A percentile compares a stretch with the other conserved stretches of the same genome.
Conservation (phyloP, 1,140 invertebrate species). For the Steinernema feltiae region DNA sequence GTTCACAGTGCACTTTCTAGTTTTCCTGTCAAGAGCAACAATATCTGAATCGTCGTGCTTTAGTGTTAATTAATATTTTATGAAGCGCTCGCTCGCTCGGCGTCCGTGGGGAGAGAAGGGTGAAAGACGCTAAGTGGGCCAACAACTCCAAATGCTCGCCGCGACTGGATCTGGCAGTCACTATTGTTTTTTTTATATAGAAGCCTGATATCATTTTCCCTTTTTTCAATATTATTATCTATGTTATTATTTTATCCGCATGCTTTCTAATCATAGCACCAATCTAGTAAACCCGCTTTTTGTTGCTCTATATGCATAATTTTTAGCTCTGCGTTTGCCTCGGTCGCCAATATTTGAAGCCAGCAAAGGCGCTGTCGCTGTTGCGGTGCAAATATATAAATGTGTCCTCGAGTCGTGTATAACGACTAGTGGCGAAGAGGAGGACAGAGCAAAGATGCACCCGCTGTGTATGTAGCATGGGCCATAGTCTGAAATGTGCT, state of each 20-base stretch:
- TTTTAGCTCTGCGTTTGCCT: too few species aligned
- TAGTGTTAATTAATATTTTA: slow-evolving; percentile 12
- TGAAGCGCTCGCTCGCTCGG: neutral
- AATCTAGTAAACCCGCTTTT: too few species aligned
- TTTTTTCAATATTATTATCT: too few species aligned
- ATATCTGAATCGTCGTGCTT: neutral
- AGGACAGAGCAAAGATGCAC: slow-evolving; percentile 10
- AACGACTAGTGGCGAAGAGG: neutral
- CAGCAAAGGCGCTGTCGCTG: neutral
- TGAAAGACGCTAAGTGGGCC: neutral
- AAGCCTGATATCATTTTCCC: too few species aligned
- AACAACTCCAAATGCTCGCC: too few species aligned
- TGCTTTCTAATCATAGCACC: too few species aligned
- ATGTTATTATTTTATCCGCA: too few species aligned
- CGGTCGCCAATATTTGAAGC: neutral
- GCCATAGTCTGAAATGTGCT: neutral
- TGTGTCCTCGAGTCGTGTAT: neutral
- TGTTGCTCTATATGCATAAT: too few species aligned
- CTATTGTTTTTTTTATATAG: too few species aligned
- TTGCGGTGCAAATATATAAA: neutral
- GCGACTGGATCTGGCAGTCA: too few species aligned
- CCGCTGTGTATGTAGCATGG: neutral
- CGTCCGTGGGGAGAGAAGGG: neutral
- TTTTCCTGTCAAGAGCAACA: neutral
- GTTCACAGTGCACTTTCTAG: neutral